Percentiles rank a stretch among this genome's conserved stretches.
Conservation (phyloP, 2,888 invertebrate species). For the Acleris literana region DNA sequence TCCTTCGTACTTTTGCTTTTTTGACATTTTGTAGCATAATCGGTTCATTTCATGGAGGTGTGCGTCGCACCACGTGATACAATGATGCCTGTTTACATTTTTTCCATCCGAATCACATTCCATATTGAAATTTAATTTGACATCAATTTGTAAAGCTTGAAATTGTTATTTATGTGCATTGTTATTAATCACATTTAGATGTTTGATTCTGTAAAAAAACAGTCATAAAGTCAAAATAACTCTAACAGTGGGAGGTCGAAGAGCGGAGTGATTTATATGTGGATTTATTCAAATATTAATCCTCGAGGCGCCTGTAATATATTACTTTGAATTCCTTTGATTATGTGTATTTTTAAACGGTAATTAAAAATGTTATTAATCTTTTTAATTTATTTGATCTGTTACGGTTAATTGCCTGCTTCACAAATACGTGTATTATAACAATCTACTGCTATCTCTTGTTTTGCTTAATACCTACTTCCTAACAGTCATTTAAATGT, state of each 20-base stretch:
- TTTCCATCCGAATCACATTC: constrained; percentile 37
- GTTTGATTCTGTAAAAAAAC: constrained; percentile 52
- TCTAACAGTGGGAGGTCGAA: constrained; percentile 63
- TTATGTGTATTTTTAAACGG: constrained; percentile 43
- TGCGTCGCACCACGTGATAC: constrained; percentile 66
- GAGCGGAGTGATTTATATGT: constrained; percentile 62
- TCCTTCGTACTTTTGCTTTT: constrained; percentile 81
- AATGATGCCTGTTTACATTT: constrained; percentile 53
- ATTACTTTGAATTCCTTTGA: constrained; percentile 45
- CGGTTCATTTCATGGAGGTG: constrained; percentile 74
- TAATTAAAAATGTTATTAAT: constrained; percentile 41
- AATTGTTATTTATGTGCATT: constrained; percentile 26
- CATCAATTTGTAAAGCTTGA: constrained; percentile 34
- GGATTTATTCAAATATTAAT: constrained; percentile 59
- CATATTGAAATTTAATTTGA: constrained; percentile 31
- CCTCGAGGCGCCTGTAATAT: constrained; percentile 50
- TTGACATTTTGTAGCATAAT: constrained; percentile 82
- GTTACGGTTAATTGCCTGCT: constrained; percentile 3
- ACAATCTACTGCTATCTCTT: no score
- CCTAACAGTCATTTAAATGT: no score
- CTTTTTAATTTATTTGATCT: constrained; percentile 9
- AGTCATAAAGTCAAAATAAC: constrained; percentile 56
- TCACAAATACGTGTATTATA: neutral
- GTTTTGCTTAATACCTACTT: no score
- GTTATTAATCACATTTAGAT: constrained; percentile 33